Base-by-base conservation (phyloP, 2,888 invertebrate species). In the Philereme vetulata region DNA sequence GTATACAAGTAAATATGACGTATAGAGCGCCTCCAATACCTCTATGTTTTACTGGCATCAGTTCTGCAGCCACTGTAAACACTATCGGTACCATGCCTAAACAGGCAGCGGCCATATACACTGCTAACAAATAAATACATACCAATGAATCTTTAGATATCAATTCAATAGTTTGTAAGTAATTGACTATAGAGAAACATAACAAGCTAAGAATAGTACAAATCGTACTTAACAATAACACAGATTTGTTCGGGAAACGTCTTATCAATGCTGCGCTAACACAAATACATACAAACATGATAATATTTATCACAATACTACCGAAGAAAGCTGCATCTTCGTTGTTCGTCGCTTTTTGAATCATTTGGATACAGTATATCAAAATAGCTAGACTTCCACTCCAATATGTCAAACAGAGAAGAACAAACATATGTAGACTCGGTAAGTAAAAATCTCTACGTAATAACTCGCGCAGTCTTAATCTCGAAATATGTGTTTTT, bases 1-100 rank as follows among this genome's bases (percentile, higher is more conserved):
- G 45, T 21, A 62, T 0, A 49, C 66, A 62, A 6, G 59, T 62
- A n/a, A 44, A 62, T 48, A 65, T 61, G 6, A 70, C 49, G 10
- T 56, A 64, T 21, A 67, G 38, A 4, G 56, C 64, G n/a, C 68
- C 68, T 0, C 68, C 68, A n/a, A 55, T 11, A 35, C 68, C 64
- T 35, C 67, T 58, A 48, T 64, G 57, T 8, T 62, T 65, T 1
- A 69, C 68, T 10, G 68, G 68, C 57, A 69, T 69, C 7, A 69
- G 21, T 38, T 66, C 64, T 0, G 64, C 65, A 7, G 64, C 62
- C 32, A 67, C 10, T 4, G 50, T 57, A n/a, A 61, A 57, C 0
- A 62, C 57, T 11, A 65, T 47, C 0, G 60, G 35, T 6, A 52
- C 4, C 32, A 65, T 35, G 4, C 68, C 68, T 8, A 65, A 49